Evolutionary conservation across 2,888 invertebrate genomes (phyloP).

Genomic region (Tanytarsus gracilentus): DNA sequence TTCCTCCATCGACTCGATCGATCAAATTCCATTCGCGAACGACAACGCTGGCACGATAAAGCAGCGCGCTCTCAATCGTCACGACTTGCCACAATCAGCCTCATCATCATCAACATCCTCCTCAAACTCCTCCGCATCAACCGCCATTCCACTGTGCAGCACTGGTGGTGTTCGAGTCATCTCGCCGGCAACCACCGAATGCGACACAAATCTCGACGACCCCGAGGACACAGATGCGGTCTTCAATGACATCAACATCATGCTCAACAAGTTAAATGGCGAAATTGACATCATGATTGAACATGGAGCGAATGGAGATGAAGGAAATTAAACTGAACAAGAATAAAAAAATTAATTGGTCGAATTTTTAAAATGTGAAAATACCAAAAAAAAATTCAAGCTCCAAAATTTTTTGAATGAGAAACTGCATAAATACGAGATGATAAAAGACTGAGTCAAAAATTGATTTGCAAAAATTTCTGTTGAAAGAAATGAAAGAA

Average conservation of each 20-base stretch:
- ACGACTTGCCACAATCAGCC: constrained; percentile 42
- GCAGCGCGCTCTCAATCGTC: constrained; percentile 56
- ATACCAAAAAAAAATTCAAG: too few species aligned
- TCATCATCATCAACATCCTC: constrained; percentile 39
- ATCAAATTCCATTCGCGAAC: constrained; percentile 94
- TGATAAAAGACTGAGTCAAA: too few species aligned
- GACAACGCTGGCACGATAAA: constrained; percentile 98
- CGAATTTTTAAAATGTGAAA: too few species aligned
- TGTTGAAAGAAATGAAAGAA: too few species aligned
- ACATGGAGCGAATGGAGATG: not conserved
- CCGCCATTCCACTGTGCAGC: constrained; percentile 30
- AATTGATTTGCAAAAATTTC: too few species aligned
- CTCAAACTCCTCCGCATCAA: constrained; percentile 43
- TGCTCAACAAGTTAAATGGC: constrained; percentile 24
- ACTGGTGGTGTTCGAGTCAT: constrained; percentile 13
- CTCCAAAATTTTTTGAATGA: too few species aligned
- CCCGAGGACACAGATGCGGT: constrained; percentile 21
- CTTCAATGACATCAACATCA: constrained; percentile 24
- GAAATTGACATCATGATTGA: constrained; percentile 27
- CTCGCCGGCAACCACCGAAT: constrained; percentile 22
- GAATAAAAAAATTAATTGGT: too few species aligned
- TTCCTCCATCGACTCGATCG: constrained; percentile 86
- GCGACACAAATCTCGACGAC: constrained; percentile 24
- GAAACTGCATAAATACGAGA: too few species aligned
- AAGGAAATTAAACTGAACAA: not conserved